A percentile compares a stretch with the other conserved stretches of the same genome.
phyloP scores from a whole-genome alignment of 2,888 invertebrate species.

The Esperia sulphurella region DNA sequence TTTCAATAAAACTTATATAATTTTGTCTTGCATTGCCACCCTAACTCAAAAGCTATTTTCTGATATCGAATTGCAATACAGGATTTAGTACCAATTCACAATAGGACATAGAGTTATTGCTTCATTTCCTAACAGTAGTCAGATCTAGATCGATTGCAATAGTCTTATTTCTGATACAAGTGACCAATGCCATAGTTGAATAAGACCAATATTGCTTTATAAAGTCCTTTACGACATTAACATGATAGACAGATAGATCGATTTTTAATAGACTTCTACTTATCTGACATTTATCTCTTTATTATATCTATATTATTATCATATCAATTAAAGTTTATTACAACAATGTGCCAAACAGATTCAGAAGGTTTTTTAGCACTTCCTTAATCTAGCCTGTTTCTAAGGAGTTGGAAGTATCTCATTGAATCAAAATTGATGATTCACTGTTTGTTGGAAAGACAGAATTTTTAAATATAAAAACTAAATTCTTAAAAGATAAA shows the following conservation, averaged over 20 bases:
- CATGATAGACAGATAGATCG: background rate
- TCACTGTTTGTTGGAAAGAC: too few relatives aligned
- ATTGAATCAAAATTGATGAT: too few relatives aligned
- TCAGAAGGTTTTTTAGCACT: too few relatives aligned
- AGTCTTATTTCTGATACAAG: slow-evolving; percentile 1
- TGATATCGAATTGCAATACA: background rate
- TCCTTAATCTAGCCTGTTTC: too few relatives aligned
- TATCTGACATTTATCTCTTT: background rate
- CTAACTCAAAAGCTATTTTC: background rate
- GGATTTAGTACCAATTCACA: background rate
- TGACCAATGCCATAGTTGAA: slow-evolving; percentile 16
- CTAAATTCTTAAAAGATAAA: too few relatives aligned
- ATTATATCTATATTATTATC: background rate
- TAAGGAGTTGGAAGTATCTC: too few relatives aligned
- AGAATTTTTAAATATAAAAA: too few relatives aligned
- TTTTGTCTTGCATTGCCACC: too few relatives aligned
- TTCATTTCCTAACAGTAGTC: slow-evolving; percentile 9
- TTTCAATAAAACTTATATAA: too few relatives aligned
- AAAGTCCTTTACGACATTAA: slow-evolving; percentile 1
- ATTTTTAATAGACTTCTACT: background rate
- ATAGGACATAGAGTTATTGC: slow-evolving; percentile 7
- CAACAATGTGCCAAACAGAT: too few relatives aligned
- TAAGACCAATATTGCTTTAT: slow-evolving; percentile 13
- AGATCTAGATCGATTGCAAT: slow-evolving; percentile 8
- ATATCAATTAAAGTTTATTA: too few relatives aligned